Evolutionary conservation across 2,113 vertebrate species (phyloP).

Genomic region (Hippolais icterina): DNA sequence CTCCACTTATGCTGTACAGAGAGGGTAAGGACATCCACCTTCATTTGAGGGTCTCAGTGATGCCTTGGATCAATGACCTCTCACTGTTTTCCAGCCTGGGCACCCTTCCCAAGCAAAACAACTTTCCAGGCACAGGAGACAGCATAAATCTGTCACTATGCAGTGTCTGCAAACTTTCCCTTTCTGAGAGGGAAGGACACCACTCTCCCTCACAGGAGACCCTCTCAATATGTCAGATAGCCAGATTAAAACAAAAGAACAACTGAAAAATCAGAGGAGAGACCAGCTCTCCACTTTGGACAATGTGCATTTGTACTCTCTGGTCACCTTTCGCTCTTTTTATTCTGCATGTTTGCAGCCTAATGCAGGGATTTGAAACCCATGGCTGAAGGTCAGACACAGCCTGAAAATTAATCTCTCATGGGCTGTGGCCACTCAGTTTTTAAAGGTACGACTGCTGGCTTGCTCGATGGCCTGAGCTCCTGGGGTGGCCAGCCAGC

Average conservation of each 20-base stretch:
- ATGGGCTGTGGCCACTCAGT: neutral
- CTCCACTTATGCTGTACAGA: neutral
- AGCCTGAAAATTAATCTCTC: neutral
- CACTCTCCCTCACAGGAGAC: neutral
- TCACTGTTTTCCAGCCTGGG: neutral
- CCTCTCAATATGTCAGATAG: neutral
- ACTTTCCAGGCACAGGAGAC: neutral
- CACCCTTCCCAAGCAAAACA: neutral
- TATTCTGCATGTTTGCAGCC: neutral
- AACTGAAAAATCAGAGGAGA: neutral
- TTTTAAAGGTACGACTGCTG: neutral
- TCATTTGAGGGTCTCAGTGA: neutral
- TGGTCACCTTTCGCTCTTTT: neutral
- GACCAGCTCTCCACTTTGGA: neutral
- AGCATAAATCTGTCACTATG: neutral
- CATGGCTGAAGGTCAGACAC: neutral
- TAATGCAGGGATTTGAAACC: neutral
- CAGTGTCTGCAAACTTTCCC: neutral
- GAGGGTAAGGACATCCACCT: neutral
- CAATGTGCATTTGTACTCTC: accelerated
- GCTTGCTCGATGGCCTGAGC: accelerated
- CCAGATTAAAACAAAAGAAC: neutral
- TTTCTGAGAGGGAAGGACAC: neutral
- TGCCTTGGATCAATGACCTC: neutral
- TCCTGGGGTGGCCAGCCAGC: neutral